Conservation (phyloP, 2,113 vertebrate species). For the Lophius piscatorius region DNA sequence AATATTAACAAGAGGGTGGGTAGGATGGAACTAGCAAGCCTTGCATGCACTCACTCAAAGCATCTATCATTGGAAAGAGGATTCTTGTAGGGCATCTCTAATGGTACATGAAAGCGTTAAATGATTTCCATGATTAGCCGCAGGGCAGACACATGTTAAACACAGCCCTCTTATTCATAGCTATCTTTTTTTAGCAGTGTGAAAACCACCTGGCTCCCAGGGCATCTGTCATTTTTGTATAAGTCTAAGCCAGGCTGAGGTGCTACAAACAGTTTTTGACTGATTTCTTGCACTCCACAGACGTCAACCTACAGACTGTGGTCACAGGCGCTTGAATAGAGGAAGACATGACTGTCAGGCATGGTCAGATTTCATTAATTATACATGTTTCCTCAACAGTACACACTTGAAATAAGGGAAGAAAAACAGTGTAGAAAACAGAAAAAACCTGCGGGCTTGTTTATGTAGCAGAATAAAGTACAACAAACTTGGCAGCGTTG, state of each 20-base stretch:
- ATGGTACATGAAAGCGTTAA: slow-evolving; percentile 14
- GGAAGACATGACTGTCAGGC: not conserved
- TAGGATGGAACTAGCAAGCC: slow-evolving; percentile 16
- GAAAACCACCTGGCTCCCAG: not conserved
- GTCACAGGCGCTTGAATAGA: not conserved
- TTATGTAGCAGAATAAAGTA: slow-evolving; percentile 9
- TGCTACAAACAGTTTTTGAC: not conserved
- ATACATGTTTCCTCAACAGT: not conserved
- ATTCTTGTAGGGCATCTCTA: not conserved
- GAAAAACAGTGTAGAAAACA: not conserved
- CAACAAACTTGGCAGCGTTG: not conserved
- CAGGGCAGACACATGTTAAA: slow-evolving; percentile 7
- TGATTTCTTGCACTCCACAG: slow-evolving; percentile 31
- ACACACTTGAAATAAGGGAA: not conserved
- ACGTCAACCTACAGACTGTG: slow-evolving; percentile 4
- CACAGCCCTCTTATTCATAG: slow-evolving; percentile 1
- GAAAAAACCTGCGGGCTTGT: slow-evolving; percentile 1
- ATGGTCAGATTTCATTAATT: slow-evolving; percentile 28
- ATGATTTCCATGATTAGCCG: slow-evolving; percentile 9
- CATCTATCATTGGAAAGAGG: slow-evolving; percentile 2
- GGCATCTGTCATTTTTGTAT: slow-evolving; percentile 1
- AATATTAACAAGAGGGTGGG: slow-evolving; percentile 35
- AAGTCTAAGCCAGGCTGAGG: slow-evolving; percentile 4
- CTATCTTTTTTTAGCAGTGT: slow-evolving; percentile 13
- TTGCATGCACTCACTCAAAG: slow-evolving; percentile 12